phyloP scores from a whole-genome alignment of 1,140 invertebrate species.

The Aphis gossypii region DNA sequence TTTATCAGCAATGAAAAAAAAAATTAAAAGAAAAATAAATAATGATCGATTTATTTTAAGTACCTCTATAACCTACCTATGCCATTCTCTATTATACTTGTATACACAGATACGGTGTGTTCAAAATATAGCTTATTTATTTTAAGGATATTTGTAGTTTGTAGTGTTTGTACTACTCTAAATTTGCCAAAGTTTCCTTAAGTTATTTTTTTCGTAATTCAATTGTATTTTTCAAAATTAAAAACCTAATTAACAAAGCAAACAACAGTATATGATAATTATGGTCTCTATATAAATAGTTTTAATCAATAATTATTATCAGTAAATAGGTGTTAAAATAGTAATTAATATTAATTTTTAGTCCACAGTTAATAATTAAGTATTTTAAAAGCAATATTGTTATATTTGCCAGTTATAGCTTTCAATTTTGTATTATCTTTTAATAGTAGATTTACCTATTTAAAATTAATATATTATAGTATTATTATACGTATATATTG shows the following conservation, averaged over 20 bases:
- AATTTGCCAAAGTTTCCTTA: neutral
- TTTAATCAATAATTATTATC: neutral
- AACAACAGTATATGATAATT: neutral
- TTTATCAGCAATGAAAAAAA: neutral
- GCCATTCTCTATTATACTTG: neutral
- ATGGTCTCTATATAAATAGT: neutral
- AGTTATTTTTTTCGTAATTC: neutral
- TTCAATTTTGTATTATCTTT: neutral
- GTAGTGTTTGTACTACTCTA: neutral
- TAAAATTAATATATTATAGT: no score
- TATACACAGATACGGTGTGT: neutral
- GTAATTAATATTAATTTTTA: neutral
- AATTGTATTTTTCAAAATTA: neutral
- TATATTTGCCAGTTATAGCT: conserved; percentile 1
- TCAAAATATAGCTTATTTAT: neutral
- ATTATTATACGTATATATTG: neutral
- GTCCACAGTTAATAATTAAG: neutral
- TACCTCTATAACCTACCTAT: neutral
- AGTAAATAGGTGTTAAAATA: neutral
- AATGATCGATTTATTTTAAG: neutral
- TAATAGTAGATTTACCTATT: neutral
- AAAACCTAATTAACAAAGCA: neutral
- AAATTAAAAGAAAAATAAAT: neutral
- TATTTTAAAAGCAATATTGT: neutral
- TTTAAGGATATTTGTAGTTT: neutral